Percentiles rank a stretch among this genome's conserved stretches.
phyloP scores from a whole-genome alignment of 2,113 vertebrate genomes.

The Stegastes partitus region DNA sequence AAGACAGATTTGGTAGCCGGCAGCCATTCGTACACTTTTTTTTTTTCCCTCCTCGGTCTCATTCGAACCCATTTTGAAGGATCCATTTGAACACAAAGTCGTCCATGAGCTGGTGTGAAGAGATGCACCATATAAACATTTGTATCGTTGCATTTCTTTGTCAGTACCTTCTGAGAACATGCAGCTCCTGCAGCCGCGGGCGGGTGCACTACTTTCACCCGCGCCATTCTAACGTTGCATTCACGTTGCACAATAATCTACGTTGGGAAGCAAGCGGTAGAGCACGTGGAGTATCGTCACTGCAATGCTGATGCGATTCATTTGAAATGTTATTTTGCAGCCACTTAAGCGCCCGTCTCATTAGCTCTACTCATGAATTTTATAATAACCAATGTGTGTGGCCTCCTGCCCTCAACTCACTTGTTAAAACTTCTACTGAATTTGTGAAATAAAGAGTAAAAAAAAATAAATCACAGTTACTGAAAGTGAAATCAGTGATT shows the following conservation, averaged over 20 bases:
- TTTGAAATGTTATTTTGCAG: no score
- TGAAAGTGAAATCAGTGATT: constrained; percentile 42
- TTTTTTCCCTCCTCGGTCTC: constrained; percentile 15
- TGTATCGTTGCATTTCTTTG: constrained; percentile 39
- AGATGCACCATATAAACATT: constrained; percentile 38
- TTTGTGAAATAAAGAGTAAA: constrained; percentile 15
- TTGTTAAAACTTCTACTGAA: constrained; percentile 16
- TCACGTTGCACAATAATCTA: neutral
- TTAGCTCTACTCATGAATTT: neutral
- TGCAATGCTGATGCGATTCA: neutral
- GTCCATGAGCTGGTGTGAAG: constrained; percentile 9
- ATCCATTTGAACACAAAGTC: neutral
- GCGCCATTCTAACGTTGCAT: constrained; percentile 20
- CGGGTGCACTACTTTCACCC: neutral
- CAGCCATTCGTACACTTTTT: neutral
- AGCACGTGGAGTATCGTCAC: neutral
- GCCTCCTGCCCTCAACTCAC: constrained; percentile 4
- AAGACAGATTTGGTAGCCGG: constrained; percentile 11
- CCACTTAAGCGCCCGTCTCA: neutral
- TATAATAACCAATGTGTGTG: neutral
- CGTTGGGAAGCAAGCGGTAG: neutral
- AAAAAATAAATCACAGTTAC: constrained; percentile 23
- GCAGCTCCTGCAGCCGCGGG: constrained; percentile 24
- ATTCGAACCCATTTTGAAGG: neutral
- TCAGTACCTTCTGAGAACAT: constrained; percentile 28